These are phyloP conservation scores for Adrianichthys oophorus DNA, from an alignment of 2,797 vertebrate genomes.

Conservation along the genomic window DNA sequence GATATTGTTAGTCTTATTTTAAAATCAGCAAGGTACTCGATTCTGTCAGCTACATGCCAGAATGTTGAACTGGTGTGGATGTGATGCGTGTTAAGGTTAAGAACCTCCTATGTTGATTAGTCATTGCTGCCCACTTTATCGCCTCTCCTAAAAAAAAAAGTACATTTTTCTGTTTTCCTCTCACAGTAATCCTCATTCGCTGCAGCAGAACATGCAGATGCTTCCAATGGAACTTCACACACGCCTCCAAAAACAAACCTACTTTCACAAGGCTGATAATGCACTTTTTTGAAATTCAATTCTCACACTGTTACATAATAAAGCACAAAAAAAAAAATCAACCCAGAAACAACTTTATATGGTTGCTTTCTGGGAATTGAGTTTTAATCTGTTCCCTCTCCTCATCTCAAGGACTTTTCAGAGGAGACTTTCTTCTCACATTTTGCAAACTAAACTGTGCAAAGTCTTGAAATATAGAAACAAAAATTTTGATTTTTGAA, in stretches of 20 bases:
- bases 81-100: conserved; percentile 10
- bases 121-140: conserved; percentile 50
- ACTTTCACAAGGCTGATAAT: no score
- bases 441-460: no score
- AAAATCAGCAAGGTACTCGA: conserved; percentile 9
- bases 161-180: conserved; percentile 50
- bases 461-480: no score
- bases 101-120: conserved; percentile 46
- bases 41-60: conserved; percentile 24
- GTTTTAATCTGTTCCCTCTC: no score
- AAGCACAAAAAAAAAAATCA: no score
- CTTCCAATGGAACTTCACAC: conserved; percentile 22
- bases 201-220: conserved; percentile 13
- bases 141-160: conserved; percentile 29
- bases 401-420: no score
- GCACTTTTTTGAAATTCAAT: no score
- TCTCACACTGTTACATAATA: no score
- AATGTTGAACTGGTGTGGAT: conserved; percentile 7
- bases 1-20: conserved; percentile 8
- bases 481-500: no score
- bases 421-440: no score
- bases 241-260: background rate
- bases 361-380: no score
- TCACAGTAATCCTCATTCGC: conserved; percentile 30
- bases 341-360: no score